Conservation (phyloP, 2,113 vertebrate genomes). For the Oenanthe oenanthe region DNA sequence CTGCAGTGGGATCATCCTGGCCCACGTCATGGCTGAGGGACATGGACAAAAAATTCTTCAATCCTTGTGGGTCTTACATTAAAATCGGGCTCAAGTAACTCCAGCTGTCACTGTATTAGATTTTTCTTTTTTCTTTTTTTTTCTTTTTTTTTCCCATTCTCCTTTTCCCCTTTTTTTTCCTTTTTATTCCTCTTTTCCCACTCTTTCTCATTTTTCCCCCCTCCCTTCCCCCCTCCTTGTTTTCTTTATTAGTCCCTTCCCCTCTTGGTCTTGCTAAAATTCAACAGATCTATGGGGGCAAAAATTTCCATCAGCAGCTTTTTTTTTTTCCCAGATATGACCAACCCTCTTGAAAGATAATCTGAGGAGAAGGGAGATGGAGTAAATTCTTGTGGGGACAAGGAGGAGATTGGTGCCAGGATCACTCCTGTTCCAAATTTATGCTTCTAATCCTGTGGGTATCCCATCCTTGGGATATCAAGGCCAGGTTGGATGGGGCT, state of each 20-base stretch:
- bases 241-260: not conserved
- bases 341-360: not conserved
- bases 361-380: not conserved
- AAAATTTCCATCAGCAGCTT: not conserved
- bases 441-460: not conserved
- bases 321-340: not conserved
- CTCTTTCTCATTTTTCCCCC: not conserved
- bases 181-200: no score
- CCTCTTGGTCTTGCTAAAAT: not conserved
- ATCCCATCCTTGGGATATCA: not conserved
- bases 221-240: accelerated
- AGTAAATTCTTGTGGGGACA: not conserved
- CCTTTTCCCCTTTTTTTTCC: no score
- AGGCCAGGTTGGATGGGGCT: not conserved
- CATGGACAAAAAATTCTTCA: not conserved
- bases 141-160: accelerated
- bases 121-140: not conserved
- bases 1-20: not conserved
- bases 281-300: not conserved
- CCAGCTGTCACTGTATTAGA: not conserved
- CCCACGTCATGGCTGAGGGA: not conserved
- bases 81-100: not conserved
- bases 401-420: not conserved
- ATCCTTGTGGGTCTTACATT: not conserved
- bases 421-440: not conserved